Conservation (phyloP, 2,888 invertebrate species). For the Xanthia togata region DNA sequence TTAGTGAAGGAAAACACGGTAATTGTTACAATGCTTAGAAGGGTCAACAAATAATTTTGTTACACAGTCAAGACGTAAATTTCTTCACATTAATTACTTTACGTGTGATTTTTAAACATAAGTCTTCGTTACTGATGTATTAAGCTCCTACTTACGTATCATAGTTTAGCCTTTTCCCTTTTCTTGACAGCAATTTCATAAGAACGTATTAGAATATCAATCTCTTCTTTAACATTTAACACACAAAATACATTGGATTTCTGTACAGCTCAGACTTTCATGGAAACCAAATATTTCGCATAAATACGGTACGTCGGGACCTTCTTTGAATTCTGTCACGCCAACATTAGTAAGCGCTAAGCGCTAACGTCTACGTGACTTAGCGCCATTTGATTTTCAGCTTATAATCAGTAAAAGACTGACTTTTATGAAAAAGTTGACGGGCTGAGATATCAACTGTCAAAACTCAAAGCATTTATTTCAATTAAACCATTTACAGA, state of each 20-base stretch:
- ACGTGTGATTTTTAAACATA: neutral
- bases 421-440: conserved; percentile 1
- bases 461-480: neutral
- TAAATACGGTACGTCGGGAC: neutral
- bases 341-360: conserved; percentile 16
- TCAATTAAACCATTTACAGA: too few species aligned
- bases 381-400: conserved; percentile 19
- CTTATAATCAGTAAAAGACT: conserved; percentile 1
- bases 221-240: neutral
- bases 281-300: conserved; percentile 38
- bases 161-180: neutral
- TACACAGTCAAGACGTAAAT: neutral
- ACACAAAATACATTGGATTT: conserved; percentile 24
- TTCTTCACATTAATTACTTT: neutral
- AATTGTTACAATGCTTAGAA: conserved; percentile 30
- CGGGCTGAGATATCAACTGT: neutral
- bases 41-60: conserved; percentile 1
- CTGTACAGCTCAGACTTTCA: conserved; percentile 9
- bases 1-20: conserved; percentile 40
- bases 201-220: neutral
- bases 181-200: neutral
- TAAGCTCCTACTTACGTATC: neutral
- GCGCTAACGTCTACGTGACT: conserved; percentile 24
- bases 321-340: conserved; percentile 30
- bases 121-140: neutral